A percentile compares a stretch with the other conserved stretches of the same genome.
These are phyloP conservation scores for Campopleginae sp. DNA, from an alignment of 2,888 invertebrate genomes.

Conservation along the genomic window DNA sequence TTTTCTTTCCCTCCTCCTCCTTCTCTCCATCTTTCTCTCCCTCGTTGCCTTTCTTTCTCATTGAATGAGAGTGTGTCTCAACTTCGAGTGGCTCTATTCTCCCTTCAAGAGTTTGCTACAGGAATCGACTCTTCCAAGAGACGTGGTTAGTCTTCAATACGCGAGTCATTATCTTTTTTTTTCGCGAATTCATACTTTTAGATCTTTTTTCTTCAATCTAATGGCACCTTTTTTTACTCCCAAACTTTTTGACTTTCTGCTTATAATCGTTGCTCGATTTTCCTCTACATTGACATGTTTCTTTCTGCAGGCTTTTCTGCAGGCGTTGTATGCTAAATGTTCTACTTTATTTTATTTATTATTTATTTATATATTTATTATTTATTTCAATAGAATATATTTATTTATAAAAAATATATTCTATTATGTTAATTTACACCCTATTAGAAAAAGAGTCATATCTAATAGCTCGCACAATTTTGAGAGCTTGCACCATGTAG, in stretches of 20 bases:
- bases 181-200: not conserved
- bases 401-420: no score
- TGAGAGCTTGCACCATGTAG: no score
- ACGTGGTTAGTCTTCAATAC: conserved; percentile 32
- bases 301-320: not conserved
- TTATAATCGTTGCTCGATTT: not conserved
- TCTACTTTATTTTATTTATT: not conserved
- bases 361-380: not conserved
- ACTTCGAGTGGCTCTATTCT: conserved; percentile 31
- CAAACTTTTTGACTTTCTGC: not conserved
- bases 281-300: not conserved
- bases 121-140: conserved; percentile 17
- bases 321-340: no score
- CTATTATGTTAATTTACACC: no score
- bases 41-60: not conserved
- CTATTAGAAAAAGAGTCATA: no score
- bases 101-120: not conserved
- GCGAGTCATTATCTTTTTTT: not conserved
- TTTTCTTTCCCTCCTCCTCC: not conserved
- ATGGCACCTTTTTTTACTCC: not conserved
- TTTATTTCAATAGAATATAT: no score
- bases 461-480: no score
- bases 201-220: not conserved
- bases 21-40: not conserved
- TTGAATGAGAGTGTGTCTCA: conserved; percentile 28